phyloP scores from a whole-genome alignment of 2,113 vertebrate genomes.

The Oryzias javanicus region DNA sequence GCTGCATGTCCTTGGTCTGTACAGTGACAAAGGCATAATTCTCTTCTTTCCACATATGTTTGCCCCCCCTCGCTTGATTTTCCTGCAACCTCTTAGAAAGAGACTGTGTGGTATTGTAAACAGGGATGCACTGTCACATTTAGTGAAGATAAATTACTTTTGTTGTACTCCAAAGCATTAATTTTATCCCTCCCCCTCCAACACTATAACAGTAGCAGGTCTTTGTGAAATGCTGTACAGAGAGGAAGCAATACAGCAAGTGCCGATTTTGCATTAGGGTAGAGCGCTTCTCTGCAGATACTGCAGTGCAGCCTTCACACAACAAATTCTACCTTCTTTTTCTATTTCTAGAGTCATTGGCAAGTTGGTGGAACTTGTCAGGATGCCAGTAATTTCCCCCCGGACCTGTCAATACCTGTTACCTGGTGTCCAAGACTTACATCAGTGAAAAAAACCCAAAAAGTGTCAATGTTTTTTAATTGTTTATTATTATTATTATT shows the following conservation, averaged over 20 bases:
- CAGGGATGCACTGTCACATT: constrained; percentile 8
- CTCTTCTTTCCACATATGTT: constrained; percentile 41
- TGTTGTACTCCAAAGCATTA: constrained; percentile 5
- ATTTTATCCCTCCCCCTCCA: not conserved
- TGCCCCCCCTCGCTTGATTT: constrained; percentile 12
- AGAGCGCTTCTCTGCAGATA: constrained; percentile 58
- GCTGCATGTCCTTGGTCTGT: constrained; percentile 66
- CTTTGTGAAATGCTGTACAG: constrained; percentile 14
- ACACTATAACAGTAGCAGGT: constrained; percentile 10
- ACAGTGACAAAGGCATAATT: constrained; percentile 61
- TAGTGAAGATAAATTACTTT: constrained; percentile 38
- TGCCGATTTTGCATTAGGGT: constrained; percentile 41
- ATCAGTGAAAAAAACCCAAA: too few species aligned
- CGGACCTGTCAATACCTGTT: constrained; percentile 40
- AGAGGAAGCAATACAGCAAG: constrained; percentile 12
- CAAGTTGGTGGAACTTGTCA: constrained; percentile 59
- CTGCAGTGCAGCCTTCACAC: constrained; percentile 68
- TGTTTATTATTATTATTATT: too few species aligned
- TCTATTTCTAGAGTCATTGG: constrained; percentile 57
- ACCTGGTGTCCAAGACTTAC: constrained; percentile 1
- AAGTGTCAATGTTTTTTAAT: too few species aligned
- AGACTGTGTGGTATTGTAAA: too few species aligned
- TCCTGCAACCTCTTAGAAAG: not conserved
- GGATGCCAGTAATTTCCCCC: constrained; percentile 50
- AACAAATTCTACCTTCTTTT: constrained; percentile 45